Base-by-base conservation (phyloP, 1,140 invertebrate species). In the Drosophila sproati region DNA sequence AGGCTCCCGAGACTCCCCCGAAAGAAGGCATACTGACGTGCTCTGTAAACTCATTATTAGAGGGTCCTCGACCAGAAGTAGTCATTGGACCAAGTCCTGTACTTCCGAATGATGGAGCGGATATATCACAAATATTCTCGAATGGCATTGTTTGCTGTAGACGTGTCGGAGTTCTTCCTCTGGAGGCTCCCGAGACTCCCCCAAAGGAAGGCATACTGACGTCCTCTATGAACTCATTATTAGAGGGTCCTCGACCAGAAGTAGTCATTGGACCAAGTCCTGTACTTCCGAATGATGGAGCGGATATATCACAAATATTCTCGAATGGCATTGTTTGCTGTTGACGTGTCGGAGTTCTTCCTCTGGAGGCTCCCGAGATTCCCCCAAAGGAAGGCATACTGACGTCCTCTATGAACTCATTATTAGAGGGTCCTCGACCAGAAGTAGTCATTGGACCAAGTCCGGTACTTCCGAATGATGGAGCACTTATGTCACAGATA, bases 131-230 rank as follows among this genome's bases (percentile, higher is more conserved):
- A 1, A 67, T 56, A 28, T 67, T 34, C 10, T 67, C 45, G 1
- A 55, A 31, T 3, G 39, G 63, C 39, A 66, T 32, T 1, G 51
- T 37, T 2, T 45, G 6, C n/a, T 64, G 62, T 57, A 29, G 39
- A 10, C 41, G 31, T 5, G 12, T 34, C 0, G n/a, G 8, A 7
- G 3, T 43, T 55, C n/a, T 47, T 7, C 7, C 32, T 3, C 54
- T 28, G 2, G 52, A 56, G 31, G 63, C 31, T 20, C 48, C 56
- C 1, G 66, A 61, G 4, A 69, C 37, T 12, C 31, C 56, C 6
- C 51, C 51, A 34, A 48, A 70, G 1, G 56, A 69, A 7, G 69
- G 82, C 76, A 77, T 68, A 0, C 55, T 57, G 3, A 77, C 35
- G 3, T 78, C 35, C 0, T 78, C 39, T 0, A 78, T 5, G 2